phyloP scores from a whole-genome alignment of 1,140 invertebrate genomes.

The Formica exsecta region DNA sequence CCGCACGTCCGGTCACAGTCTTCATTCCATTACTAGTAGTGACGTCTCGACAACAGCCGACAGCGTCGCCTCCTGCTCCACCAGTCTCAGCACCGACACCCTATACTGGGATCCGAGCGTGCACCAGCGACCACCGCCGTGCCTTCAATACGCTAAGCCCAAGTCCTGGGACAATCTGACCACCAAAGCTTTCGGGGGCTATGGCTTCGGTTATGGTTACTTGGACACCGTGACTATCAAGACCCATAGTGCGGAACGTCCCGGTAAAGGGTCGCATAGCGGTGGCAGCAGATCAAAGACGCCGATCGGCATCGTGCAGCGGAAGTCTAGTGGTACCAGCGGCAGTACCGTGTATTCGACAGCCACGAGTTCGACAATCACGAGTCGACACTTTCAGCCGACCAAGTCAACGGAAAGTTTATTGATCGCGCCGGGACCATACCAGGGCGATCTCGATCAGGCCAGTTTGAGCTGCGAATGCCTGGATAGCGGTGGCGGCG shows the following conservation, averaged over 20 bases:
- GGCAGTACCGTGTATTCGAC: slow-evolving; percentile 75
- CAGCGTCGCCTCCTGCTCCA: slow-evolving; percentile 92
- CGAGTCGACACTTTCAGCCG: slow-evolving; percentile 86
- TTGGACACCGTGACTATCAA: slow-evolving; percentile 89
- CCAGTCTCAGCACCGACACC: slow-evolving; percentile 93
- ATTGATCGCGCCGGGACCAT: slow-evolving; percentile 87
- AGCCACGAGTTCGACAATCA: slow-evolving; percentile 79
- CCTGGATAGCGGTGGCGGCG: slow-evolving; percentile 84
- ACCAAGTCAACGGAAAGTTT: slow-evolving; percentile 93
- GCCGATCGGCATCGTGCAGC: slow-evolving; percentile 85
- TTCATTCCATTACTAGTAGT: slow-evolving; percentile 93
- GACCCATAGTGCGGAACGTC: slow-evolving; percentile 86
- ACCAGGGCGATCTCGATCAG: slow-evolving; percentile 87
- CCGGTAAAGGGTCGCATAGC: slow-evolving; percentile 83
- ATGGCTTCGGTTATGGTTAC: slow-evolving; percentile 94
- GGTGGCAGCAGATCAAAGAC: slow-evolving; percentile 82
- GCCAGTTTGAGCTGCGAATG: slow-evolving; percentile 90
- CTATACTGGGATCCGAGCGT: slow-evolving; percentile 92
- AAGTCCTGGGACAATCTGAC: slow-evolving; percentile 96
- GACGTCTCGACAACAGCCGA: slow-evolving; percentile 88
- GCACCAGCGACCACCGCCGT: slow-evolving; percentile 86
- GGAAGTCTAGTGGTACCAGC: slow-evolving; percentile 77
- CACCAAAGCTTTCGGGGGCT: slow-evolving; percentile 93
- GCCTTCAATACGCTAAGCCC: slow-evolving; percentile 90
- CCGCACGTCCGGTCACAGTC: slow-evolving; percentile 90